Evolutionary conservation across 2,888 invertebrate species (phyloP), one percentile per base, ranked within the genome.

Genomic region (Ecliptopera silaceata): DNA sequence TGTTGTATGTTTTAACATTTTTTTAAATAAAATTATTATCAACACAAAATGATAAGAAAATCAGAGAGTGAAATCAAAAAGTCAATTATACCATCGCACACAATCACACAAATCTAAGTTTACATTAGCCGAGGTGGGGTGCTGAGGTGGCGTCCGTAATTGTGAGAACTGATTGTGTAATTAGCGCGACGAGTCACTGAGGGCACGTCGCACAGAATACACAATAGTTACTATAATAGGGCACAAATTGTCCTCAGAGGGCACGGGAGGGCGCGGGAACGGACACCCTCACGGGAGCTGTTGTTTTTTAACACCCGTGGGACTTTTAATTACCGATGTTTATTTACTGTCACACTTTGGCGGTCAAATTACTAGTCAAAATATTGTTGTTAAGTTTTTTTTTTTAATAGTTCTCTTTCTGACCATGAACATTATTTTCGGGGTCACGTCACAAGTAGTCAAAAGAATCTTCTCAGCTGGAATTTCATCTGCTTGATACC

Each of bases 211-310:
- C 78, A 68, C 29, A 41, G 50, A 46, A 46, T 50, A 50, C 38
- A 36, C 29, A 22, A 10, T 12, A 56, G 26, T 8, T 32, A 31
- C 43, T 43, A 26, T 10, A 17, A 46, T 34, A 58, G 58, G 58
- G 54, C 59, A 59, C 50, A 78, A 5, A 57, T 31, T 43, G 54
- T 36, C 10, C 42, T 22, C 11, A 18, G 20, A 79, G 90, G 88
- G 88, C 89, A 88, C 87, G 89, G 85, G 88, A 88, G 89, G 88
- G 88, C 88, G 88, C 87, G 89, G 85, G 88, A 88, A 80, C 66
- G 59, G 65, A 66, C 80, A 75, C 85, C 87, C 84, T 75, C 70
- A 51, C 63, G 13, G 29, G 31, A 47, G 20, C 66, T 63, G 65
- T 72, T 71, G 68, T 74, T 80, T 82, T 84, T 82, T 77, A 69